Percentiles rank a stretch among this genome's conserved stretches.
These are phyloP conservation scores for Chalcosyrphus nemorum DNA, from an alignment of 2,888 invertebrate species.

Conservation along the genomic window DNA sequence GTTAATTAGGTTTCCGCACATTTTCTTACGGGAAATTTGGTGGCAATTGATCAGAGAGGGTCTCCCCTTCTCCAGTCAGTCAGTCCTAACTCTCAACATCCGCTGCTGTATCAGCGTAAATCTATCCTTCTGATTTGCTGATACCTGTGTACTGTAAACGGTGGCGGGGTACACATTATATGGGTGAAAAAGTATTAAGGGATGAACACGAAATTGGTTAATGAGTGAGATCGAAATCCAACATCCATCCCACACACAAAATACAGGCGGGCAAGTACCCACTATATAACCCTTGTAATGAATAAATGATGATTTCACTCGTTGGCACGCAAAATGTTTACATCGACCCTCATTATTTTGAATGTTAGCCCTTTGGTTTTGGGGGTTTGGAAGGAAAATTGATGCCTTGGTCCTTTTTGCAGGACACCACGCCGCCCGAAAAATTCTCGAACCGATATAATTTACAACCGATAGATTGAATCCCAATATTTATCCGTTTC, in stretches of 20 bases:
- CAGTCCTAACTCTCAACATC: slow-evolving; percentile 29
- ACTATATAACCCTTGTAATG: slow-evolving; percentile 52
- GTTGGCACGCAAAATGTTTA: slow-evolving; percentile 61
- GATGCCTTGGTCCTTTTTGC: neutral
- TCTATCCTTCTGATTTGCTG: slow-evolving; percentile 48
- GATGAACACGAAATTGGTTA: slow-evolving; percentile 62
- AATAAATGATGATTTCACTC: slow-evolving; percentile 67
- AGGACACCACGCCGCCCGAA: neutral
- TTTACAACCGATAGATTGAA: slow-evolving; percentile 37
- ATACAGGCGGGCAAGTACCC: neutral
- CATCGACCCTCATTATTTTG: slow-evolving; percentile 68
- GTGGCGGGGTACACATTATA: neutral
- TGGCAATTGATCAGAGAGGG: slow-evolving; percentile 41
- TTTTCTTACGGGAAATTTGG: slow-evolving; percentile 53
- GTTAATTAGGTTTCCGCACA: slow-evolving; percentile 79
- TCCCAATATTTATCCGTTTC: slow-evolving; percentile 12
- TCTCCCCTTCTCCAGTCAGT: too few relatives aligned
- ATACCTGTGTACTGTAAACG: slow-evolving; percentile 31
- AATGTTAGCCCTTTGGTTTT: slow-evolving; percentile 38
- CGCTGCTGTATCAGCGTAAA: slow-evolving; percentile 52
- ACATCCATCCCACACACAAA: neutral
- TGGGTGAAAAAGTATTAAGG: slow-evolving; percentile 16
- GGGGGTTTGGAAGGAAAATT: neutral
- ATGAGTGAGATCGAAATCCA: slow-evolving; percentile 50
- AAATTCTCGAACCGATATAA: slow-evolving; percentile 32